Evolutionary conservation across 2,113 vertebrate genomes (phyloP).

Genomic region (Serinus canaria): DNA sequence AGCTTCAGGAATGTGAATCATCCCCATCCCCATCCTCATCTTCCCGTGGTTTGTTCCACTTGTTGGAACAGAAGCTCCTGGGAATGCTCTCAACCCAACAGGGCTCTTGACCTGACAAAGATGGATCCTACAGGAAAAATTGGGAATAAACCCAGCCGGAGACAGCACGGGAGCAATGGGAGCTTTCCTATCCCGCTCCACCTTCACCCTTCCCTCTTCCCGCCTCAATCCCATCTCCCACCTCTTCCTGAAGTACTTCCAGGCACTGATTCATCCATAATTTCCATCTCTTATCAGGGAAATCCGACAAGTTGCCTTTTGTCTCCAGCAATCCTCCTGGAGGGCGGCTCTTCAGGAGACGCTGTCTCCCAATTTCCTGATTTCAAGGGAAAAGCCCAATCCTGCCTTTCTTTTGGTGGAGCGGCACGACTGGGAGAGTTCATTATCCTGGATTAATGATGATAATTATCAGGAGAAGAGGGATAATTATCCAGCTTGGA

Average conservation of each 20-base stretch:
- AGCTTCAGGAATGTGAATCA: neutral
- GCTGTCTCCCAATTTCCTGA: neutral
- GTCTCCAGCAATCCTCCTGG: neutral
- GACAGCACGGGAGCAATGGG: fast-evolving
- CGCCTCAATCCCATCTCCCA: neutral
- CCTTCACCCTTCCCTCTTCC: neutral
- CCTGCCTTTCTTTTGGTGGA: neutral
- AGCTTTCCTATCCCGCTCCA: neutral
- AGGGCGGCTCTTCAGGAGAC: neutral
- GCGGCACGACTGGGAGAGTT: neutral
- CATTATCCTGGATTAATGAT: conserved; percentile 33
- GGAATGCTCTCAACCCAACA: neutral
- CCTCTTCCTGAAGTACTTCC: neutral
- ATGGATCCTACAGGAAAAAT: neutral
- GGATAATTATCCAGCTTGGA: neutral
- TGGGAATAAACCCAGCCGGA: fast-evolving
- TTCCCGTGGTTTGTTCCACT: neutral
- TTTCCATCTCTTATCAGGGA: neutral
- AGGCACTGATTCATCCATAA: neutral
- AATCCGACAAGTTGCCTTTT: neutral
- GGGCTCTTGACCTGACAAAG: neutral
- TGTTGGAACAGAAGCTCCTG: neutral
- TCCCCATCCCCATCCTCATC: neutral
- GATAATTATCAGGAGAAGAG: conserved; percentile 33
- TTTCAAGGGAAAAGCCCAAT: neutral